Evolutionary conservation across 2,888 invertebrate genomes (phyloP).

Genomic region (Acleris emargana): DNA sequence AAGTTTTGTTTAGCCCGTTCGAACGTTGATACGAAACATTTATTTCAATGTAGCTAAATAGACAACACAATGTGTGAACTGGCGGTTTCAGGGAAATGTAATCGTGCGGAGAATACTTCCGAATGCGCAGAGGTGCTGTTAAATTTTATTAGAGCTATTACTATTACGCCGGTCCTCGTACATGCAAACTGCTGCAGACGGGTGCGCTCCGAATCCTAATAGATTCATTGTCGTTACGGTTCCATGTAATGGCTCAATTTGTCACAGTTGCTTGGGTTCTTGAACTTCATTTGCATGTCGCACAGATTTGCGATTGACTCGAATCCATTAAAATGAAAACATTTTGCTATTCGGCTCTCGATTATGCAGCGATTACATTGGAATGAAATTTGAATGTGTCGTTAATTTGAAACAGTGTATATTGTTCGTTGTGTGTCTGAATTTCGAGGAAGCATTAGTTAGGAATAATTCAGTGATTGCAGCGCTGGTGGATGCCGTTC

Average conservation of each 20-base stretch:
- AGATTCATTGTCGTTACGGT: conserved; percentile 62
- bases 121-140: conserved; percentile 49
- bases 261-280: conserved; percentile 44
- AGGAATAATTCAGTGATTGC: conserved; percentile 38
- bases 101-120: conserved; percentile 38
- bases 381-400: conserved; percentile 24
- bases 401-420: conserved; percentile 33
- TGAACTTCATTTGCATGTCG: conserved; percentile 36
- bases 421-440: conserved; percentile 22
- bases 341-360: conserved; percentile 21
- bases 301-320: conserved; percentile 26
- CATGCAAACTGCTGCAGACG: conserved; percentile 54
- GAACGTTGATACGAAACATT: conserved; percentile 23
- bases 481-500: conserved; percentile 53
- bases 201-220: conserved; percentile 68
- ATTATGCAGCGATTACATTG: conserved; percentile 29
- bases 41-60: conserved; percentile 18
- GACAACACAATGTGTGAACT: conserved; percentile 25
- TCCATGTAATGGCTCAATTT: conserved; percentile 55
- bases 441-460: conserved; percentile 31
- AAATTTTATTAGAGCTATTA: conserved; percentile 58
- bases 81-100: conserved; percentile 11
- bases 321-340: conserved; percentile 24
- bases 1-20: conserved; percentile 26
- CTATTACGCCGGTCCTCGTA: conserved; percentile 43